Percentiles rank a stretch among this genome's conserved stretches.
Evolutionary conservation across 2,888 invertebrate species (phyloP).

Genomic region (Carpatolechia fugitivella): DNA sequence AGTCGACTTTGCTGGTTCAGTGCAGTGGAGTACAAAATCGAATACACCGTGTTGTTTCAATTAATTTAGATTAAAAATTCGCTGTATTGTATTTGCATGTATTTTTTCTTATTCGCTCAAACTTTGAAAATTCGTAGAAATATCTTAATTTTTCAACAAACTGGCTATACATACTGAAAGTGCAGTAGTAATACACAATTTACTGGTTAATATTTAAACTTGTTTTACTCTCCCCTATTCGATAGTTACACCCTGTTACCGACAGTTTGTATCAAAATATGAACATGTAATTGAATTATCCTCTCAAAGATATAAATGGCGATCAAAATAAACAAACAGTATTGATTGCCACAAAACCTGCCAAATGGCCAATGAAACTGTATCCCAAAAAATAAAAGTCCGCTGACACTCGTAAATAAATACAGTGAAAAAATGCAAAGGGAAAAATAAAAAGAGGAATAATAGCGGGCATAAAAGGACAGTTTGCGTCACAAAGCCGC

Average conservation of each 20-base stretch:
- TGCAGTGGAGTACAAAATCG: too few species aligned
- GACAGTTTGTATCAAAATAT: neutral
- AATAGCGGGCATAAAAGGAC: slow-evolving; percentile 71
- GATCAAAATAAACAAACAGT: slow-evolving; percentile 7
- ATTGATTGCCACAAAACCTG: slow-evolving; percentile 7
- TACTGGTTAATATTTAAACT: neutral
- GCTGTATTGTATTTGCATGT: too few species aligned
- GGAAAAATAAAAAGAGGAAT: slow-evolving; percentile 60
- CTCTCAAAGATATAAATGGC: slow-evolving; percentile 6
- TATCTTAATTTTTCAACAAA: too few species aligned
- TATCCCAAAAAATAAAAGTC: slow-evolving; percentile 44
- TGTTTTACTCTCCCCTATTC: neutral
- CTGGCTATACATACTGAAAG: neutral
- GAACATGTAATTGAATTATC: slow-evolving; percentile 1
- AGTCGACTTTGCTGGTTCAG: too few species aligned
- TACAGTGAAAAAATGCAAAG: slow-evolving; percentile 53
- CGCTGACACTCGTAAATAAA: slow-evolving; percentile 49
- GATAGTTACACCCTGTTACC: neutral
- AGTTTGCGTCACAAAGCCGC: slow-evolving; percentile 77
- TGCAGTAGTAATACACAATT: neutral
- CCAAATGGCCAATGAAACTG: slow-evolving; percentile 26
- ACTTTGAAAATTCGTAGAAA: too few species aligned
- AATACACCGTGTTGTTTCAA: too few species aligned
- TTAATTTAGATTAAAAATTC: too few species aligned
- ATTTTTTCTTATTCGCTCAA: too few species aligned